phyloP scores from a whole-genome alignment of 2,797 vertebrate species.

The Bothrops alternatus region DNA sequence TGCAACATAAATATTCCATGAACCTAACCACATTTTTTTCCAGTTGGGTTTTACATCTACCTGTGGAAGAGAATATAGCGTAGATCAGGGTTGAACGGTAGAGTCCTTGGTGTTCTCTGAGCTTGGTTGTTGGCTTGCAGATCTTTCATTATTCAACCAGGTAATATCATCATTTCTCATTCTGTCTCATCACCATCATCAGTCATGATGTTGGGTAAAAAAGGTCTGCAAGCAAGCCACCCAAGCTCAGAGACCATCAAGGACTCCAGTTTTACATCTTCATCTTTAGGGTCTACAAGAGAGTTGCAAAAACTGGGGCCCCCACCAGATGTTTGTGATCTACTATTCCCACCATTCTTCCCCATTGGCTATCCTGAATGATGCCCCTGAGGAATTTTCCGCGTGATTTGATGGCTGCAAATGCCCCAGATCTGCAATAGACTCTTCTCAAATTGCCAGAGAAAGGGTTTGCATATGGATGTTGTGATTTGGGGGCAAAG shows the following conservation, averaged over 20 bases:
- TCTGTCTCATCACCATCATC: background rate
- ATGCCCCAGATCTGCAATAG: background rate
- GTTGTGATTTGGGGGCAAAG: background rate
- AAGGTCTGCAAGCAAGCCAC: background rate
- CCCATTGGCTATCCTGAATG: background rate
- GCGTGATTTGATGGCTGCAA: background rate
- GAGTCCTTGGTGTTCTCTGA: background rate
- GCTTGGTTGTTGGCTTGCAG: background rate
- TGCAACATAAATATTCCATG: background rate
- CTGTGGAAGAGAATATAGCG: background rate
- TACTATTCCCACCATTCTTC: background rate
- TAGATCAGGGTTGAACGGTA: background rate
- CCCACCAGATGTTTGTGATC: background rate
- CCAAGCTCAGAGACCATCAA: background rate
- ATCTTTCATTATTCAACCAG: background rate
- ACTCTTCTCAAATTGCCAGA: background rate
- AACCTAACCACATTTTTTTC: background rate
- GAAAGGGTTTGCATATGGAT: background rate
- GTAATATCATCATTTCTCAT: background rate
- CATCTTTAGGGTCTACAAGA: background rate
- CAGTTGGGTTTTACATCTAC: background rate
- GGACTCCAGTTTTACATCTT: background rate
- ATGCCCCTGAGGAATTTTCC: background rate
- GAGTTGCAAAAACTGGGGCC: background rate
- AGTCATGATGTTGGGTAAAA: background rate